Base-by-base conservation (phyloP, 2,797 vertebrate genomes). In the Megaceryle alcyon region DNA sequence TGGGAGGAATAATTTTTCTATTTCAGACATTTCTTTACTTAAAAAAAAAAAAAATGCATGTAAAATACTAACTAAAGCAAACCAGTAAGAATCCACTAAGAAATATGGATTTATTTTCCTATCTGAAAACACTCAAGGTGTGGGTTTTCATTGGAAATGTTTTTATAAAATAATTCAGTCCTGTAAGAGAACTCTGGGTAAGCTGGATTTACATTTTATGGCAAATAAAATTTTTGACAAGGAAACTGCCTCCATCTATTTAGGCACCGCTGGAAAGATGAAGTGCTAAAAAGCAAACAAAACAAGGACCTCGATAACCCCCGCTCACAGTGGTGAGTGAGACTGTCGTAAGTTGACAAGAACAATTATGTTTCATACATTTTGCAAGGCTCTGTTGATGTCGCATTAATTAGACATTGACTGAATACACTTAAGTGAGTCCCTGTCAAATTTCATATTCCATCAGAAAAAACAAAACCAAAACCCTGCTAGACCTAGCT, bases 371-470 rank as follows among this genome's bases (percentile, higher is more conserved):
- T 66, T 92, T 86, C 69, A 68, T 66, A 26, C 22, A 68, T 73
- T 94, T 90, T 92, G 14, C 59, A 82, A 86, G 77, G 61, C 43
- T 88, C 31, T 78, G 59, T 82, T 86, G 80, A n/a, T 95, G 85
- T 73, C 77, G 73, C 35, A 8, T 79, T 94, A 91, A 94, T 96
- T 94, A 95, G 31, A 84, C 80, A 86, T 48, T 57, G 1, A 65
- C 33, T 90, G 82, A 94, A 92, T 73, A 33, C 44, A 37, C 63
- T 79, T 44, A 70, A 90, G 56, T 0, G 9, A 93, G 28, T 44
- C 51, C 61, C 75, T 80, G 78, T 71, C 86, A 82, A 49, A 95
- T 51, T 54, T 82, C 31, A 14, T 37, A 65, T 72, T 79, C 63
- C 63, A 29, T 17, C 56, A 94, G 60, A 94, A 53, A 53, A 53